phyloP scores from a whole-genome alignment of 2,113 vertebrate genomes.

The Apistogramma diplotaenia region DNA sequence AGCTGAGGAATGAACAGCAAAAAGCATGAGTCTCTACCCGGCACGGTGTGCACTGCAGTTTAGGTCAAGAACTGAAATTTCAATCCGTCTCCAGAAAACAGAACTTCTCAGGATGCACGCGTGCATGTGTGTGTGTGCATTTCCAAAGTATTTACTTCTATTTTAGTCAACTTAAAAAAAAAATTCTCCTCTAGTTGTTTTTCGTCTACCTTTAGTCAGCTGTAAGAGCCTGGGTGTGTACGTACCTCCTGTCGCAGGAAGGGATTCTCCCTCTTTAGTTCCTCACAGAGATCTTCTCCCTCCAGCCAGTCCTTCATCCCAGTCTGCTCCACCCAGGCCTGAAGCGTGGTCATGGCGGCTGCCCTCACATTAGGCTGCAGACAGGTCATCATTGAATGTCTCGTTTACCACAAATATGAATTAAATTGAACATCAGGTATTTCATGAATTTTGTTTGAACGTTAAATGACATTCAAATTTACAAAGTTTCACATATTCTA shows the following conservation, averaged over 20 bases:
- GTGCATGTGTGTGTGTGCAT: too few relatives aligned
- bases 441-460: not conserved
- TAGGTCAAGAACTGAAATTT: not conserved
- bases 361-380: conserved; percentile 85
- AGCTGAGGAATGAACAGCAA: conserved; percentile 72
- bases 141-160: too few relatives aligned
- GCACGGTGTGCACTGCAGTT: not conserved
- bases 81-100: not conserved
- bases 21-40: not conserved
- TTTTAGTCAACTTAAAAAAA: too few relatives aligned
- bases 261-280: conserved; percentile 95
- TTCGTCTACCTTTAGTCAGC: too few relatives aligned
- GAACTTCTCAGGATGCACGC: not conserved
- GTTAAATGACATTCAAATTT: not conserved
- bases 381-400: not conserved
- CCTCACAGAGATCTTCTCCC: conserved; percentile 95
- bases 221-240: not conserved
- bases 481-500: not conserved
- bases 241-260: conserved; percentile 93
- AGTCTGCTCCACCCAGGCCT: conserved; percentile 94
- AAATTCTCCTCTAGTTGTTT: too few relatives aligned
- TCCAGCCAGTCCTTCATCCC: conserved; percentile 99
- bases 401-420: too few relatives aligned
- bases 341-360: conserved; percentile 88
- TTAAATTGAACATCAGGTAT: not conserved